Evolutionary conservation across 2,113 vertebrate species (phyloP), one percentile per base, ranked within the genome.

Genomic region (Corvus cornix): DNA sequence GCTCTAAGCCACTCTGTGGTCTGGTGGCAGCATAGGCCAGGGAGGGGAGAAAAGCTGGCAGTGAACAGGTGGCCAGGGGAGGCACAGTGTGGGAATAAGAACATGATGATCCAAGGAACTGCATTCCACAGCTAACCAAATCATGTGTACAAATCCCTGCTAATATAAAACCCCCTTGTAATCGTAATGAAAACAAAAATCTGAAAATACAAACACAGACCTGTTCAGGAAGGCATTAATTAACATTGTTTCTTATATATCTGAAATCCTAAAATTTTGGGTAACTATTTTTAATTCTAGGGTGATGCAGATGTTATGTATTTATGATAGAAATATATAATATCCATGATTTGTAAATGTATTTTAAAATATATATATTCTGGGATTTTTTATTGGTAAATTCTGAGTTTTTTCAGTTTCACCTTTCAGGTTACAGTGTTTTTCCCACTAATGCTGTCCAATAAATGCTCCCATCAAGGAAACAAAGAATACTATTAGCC

Each of bases 121-220:
- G 14, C 16, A 31, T 56, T 23, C 23, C 44, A 33, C 37, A 37
- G 3, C 20, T 56, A 39, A n/a, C 23, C 49, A 78, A 81, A 60
- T 30, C 46, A 73, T 31, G 19, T 8, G 0, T 52, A 60, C 5
- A 58, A 70, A 86, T 44, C 27, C 19, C 43, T n/a, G 10, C 31
- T 52, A n/a, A n/a, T 5, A n/a, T 16, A 22, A 37, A 35, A 2
- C 0, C 2, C 7, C 8, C 9, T 48, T 17, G 5, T 12, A 80
- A 63, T 31, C 70, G 10, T 19, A 73, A 31, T 23, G 23, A 56
- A 66, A 41, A 39, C 11, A 55, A 18, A 73, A 48, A 55, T 10
- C 15, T 39, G 41, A 55, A 64, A 55, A 39, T 19, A 48, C 16
- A 24, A 56, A 33, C 2, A 3, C 37, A 87, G 43, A n/a, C 16